Percentiles rank a stretch among this genome's conserved stretches.
These are phyloP conservation scores for Apostichopus leukothele DNA, from an alignment of 53 echinoderm and acorn worm genomes.

Conservation along the genomic window DNA sequence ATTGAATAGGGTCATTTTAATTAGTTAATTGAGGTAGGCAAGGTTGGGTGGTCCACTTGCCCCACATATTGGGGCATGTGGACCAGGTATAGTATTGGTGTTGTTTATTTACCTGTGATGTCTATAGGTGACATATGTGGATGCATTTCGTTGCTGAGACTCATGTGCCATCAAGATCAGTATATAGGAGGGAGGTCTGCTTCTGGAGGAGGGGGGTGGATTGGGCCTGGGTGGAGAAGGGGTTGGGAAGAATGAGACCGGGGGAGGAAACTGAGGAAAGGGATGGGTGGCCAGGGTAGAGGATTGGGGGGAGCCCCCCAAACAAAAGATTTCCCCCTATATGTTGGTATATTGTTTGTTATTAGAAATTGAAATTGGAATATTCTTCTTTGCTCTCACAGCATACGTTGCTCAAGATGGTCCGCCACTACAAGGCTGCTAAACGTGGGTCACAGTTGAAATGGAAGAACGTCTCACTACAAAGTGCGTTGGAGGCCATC, in stretches of 20 bases:
- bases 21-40: background rate
- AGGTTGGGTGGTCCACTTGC: background rate
- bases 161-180: background rate
- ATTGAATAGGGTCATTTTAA: background rate
- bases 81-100: background rate
- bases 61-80: background rate
- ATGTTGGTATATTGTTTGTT: too few species aligned
- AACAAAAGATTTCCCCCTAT: too few species aligned
- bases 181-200: background rate
- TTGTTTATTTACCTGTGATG: too few species aligned
- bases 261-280: too few species aligned
- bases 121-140: too few species aligned
- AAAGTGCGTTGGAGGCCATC: conserved; percentile 7
- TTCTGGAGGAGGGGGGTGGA: background rate
- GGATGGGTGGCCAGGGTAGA: background rate
- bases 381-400: too few species aligned
- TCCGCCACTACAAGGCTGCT: background rate
- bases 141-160: too few species aligned
- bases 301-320: background rate
- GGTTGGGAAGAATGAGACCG: too few species aligned
- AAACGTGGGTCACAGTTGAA: background rate
- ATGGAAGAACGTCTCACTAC: background rate
- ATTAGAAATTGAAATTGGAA: too few species aligned
- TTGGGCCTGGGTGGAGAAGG: too few species aligned
- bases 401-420: background rate